These are phyloP conservation scores for Noctua comes DNA, from an alignment of 2,888 invertebrate species.

Conservation along the genomic window DNA sequence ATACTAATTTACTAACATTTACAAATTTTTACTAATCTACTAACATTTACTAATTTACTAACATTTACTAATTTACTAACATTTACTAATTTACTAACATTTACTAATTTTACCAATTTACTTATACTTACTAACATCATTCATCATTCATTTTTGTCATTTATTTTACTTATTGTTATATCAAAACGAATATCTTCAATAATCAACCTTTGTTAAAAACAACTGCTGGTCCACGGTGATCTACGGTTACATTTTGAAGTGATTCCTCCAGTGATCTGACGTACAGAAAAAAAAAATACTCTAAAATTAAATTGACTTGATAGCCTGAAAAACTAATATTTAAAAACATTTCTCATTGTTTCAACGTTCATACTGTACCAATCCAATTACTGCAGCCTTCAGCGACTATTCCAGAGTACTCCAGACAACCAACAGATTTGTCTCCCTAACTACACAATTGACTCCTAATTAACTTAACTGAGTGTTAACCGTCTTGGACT, in stretches of 20 bases:
- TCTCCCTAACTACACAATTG: constrained; percentile 47
- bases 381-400: not conserved
- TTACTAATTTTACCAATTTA: no score
- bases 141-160: no score
- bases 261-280: not conserved
- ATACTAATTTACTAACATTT: no score
- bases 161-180: no score
- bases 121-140: no score
- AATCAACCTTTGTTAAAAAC: not conserved
- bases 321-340: not conserved
- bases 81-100: no score
- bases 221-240: not conserved
- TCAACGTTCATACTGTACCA: not conserved
- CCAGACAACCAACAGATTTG: constrained; percentile 43
- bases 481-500: constrained; percentile 45
- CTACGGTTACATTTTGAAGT: not conserved
- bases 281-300: not conserved
- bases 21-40: no score
- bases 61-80: no score
- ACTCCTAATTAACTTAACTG: constrained; percentile 43
- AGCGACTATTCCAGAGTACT: not conserved
- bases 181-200: no score
- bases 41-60: no score
- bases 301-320: not conserved
- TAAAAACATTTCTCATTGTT: not conserved